Evolutionary conservation across 35 echinoderm and acorn worm genomes (phyloP).

Genomic region (Acanthaster planci): DNA sequence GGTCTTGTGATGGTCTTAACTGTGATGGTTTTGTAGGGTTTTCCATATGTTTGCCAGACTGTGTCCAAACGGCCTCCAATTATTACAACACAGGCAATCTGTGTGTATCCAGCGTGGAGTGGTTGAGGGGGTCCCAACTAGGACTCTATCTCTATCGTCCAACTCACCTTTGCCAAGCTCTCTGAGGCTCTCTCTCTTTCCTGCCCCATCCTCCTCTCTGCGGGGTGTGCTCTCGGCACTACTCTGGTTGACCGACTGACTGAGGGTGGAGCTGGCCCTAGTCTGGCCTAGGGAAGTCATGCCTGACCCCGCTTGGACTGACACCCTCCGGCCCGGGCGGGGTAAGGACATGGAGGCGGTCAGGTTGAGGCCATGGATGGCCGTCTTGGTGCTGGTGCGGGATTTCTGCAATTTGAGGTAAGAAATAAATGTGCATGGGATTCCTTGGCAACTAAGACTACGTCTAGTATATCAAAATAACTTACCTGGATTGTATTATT

Average conservation of each 20-base stretch:
- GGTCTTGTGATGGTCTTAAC: too few species aligned
- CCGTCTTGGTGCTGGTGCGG: background rate
- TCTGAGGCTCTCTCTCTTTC: background rate
- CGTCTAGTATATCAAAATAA: too few species aligned
- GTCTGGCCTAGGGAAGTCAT: background rate
- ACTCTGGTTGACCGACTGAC: background rate
- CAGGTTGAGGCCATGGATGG: background rate
- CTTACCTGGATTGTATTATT: too few species aligned
- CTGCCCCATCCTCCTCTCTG: slow-evolving; percentile 2
- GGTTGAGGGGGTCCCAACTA: background rate
- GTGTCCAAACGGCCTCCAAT: too few species aligned
- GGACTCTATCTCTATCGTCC: background rate
- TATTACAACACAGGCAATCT: too few species aligned
- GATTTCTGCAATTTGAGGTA: background rate
- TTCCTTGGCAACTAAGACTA: too few species aligned
- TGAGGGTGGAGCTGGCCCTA: background rate
- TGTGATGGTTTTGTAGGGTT: too few species aligned
- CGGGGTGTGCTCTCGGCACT: background rate
- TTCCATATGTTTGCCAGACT: too few species aligned
- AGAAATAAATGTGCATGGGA: too few species aligned
- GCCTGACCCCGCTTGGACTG: background rate
- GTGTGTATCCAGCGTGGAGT: background rate
- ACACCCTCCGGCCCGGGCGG: background rate
- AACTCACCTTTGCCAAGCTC: background rate
- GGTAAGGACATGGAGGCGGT: background rate